Conservation (phyloP, 2,113 vertebrate genomes). For the Aspidoscelis tigris region DNA sequence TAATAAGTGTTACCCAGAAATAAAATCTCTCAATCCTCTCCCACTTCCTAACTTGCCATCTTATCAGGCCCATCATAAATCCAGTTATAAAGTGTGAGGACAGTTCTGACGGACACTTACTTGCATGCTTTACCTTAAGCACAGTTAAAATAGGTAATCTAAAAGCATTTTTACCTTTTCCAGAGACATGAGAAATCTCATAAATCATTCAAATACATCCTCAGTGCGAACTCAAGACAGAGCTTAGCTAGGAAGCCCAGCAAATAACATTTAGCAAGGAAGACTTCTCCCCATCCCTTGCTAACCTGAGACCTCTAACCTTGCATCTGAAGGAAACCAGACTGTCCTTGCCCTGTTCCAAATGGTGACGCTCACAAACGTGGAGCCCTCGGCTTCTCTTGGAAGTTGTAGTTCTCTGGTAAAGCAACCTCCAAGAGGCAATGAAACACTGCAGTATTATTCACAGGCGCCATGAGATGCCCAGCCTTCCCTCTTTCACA, state of each 20-base stretch:
- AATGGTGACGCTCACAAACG: accelerated
- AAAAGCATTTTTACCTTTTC: not conserved
- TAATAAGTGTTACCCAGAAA: not conserved
- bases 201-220: not conserved
- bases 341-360: not conserved
- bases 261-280: not conserved
- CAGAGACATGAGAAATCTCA: not conserved
- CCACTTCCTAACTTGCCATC: not conserved
- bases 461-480: constrained; percentile 11
- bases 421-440: not conserved
- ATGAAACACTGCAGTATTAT: not conserved
- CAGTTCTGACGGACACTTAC: no score
- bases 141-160: not conserved
- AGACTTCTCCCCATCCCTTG: accelerated
- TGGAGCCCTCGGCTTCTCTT: not conserved
- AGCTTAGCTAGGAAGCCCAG: not conserved
- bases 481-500: not conserved
- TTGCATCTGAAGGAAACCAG: not conserved
- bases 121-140: not conserved
- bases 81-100: not conserved
- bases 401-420: not conserved
- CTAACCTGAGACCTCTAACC: constrained; percentile 29
- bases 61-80: not conserved
- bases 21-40: not conserved
- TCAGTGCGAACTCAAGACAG: not conserved